phyloP scores from a whole-genome alignment of 2,113 vertebrate species.

The Pluvialis apricaria region DNA sequence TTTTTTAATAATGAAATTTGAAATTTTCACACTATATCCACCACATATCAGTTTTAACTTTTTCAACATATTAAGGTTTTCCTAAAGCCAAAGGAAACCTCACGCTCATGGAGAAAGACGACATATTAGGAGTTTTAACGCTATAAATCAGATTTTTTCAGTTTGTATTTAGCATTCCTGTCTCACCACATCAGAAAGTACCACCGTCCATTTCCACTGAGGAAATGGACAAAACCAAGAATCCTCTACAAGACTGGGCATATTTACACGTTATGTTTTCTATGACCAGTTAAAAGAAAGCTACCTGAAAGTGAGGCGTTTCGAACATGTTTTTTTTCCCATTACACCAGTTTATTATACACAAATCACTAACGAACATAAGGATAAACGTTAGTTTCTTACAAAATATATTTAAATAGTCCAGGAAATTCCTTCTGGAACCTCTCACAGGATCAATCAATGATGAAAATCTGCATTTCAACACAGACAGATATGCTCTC shows the following conservation, averaged over 20 bases:
- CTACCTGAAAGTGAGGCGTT: neutral
- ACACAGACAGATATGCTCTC: neutral
- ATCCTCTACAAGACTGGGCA: neutral
- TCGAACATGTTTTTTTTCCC: neutral
- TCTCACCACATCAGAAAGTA: neutral
- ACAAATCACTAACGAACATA: neutral
- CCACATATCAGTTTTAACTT: neutral
- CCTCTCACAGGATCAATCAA: neutral
- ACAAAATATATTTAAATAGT: neutral
- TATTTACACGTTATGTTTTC: neutral
- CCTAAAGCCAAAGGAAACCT: neutral
- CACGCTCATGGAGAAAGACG: neutral
- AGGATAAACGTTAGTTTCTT: neutral
- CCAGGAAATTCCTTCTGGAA: neutral
- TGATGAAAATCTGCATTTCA: neutral
- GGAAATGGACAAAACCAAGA: neutral
- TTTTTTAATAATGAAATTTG: neutral
- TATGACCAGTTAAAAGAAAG: neutral
- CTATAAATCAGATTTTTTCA: neutral
- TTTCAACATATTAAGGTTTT: neutral
- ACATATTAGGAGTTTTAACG: neutral
- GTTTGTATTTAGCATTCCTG: neutral
- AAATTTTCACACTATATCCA: neutral
- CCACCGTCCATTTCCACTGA: neutral
- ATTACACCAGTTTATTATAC: neutral